Percentiles rank a stretch among this genome's conserved stretches.
Evolutionary conservation across 1,140 invertebrate genomes (phyloP).

Genomic region (Drosophila dunni): DNA sequence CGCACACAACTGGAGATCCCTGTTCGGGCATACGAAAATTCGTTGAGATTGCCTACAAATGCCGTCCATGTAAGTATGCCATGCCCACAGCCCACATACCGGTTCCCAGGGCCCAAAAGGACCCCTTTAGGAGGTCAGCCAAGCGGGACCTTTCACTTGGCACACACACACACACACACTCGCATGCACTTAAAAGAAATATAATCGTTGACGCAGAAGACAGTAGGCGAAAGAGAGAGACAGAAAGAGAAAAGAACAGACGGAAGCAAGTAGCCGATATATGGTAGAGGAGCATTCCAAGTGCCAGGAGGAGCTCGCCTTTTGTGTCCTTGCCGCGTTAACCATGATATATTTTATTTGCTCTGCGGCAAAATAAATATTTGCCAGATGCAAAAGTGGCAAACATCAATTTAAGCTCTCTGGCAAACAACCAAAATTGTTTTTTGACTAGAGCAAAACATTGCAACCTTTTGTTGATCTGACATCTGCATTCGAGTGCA

Average conservation of each 20-base stretch:
- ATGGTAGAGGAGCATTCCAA: background rate
- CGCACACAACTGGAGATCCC: slow-evolving; percentile 91
- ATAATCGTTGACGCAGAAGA: slow-evolving; percentile 46
- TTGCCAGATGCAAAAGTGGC: slow-evolving; percentile 61
- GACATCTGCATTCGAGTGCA: slow-evolving; percentile 21
- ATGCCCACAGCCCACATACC: slow-evolving; percentile 1
- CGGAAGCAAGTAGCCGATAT: too few relatives aligned
- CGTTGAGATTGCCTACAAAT: slow-evolving; percentile 96
- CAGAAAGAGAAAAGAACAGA: too few relatives aligned
- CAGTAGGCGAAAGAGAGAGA: background rate
- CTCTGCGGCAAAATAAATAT: slow-evolving; percentile 59
- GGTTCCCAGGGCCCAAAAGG: background rate
- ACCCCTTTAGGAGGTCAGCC: slow-evolving; percentile 35
- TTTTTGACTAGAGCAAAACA: slow-evolving; percentile 38
- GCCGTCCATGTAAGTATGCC: slow-evolving; percentile 94
- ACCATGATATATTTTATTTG: slow-evolving; percentile 64
- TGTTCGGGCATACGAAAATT: slow-evolving; percentile 94
- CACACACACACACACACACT: slow-evolving; percentile 28
- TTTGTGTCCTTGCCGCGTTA: slow-evolving; percentile 44
- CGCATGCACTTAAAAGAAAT: slow-evolving; percentile 35
- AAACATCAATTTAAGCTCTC: slow-evolving; percentile 64
- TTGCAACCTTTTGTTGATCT: slow-evolving; percentile 13
- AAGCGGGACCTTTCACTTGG: slow-evolving; percentile 18
- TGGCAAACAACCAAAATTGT: slow-evolving; percentile 60
- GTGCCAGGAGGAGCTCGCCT: slow-evolving; percentile 15